A percentile compares a stretch with the other conserved stretches of the same genome.
Conservation (phyloP, 2,888 invertebrate genomes). For the Tachina lurida region DNA sequence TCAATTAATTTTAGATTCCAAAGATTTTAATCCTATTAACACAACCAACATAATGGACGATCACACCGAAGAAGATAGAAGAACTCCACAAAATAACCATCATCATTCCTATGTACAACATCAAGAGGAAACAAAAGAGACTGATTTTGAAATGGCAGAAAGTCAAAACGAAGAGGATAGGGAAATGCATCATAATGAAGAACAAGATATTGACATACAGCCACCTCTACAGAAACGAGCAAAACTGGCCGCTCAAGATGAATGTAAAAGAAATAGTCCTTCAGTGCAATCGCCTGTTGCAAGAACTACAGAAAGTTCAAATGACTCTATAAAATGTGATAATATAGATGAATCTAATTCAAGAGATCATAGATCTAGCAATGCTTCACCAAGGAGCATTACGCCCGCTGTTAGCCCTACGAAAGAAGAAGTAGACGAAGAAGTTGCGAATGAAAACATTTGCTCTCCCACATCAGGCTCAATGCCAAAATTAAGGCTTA, state of each 20-base stretch:
- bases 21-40: conserved; percentile 80
- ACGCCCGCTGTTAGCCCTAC: conserved; percentile 71
- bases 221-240: conserved; percentile 62
- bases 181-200: conserved; percentile 33
- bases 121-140: conserved; percentile 67
- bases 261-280: conserved; percentile 58
- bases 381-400: conserved; percentile 51
- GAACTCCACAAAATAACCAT: conserved; percentile 52
- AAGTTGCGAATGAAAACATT: conserved; percentile 36
- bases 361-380: conserved; percentile 60
- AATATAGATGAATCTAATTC: conserved; percentile 63
- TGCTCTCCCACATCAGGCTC: conserved; percentile 71
- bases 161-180: conserved; percentile 34
- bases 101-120: conserved; percentile 43
- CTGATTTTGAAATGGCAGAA: conserved; percentile 53
- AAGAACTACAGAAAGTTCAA: conserved; percentile 42
- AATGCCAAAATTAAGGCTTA: conserved; percentile 89
- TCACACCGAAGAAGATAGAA: conserved; percentile 56
- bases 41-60: conserved; percentile 74
- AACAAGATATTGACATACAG: conserved; percentile 54
- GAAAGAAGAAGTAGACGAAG: conserved; percentile 66
- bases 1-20: conserved; percentile 78
- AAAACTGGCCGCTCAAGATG: conserved; percentile 69
- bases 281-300: conserved; percentile 43
- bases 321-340: conserved; percentile 57